phyloP scores from a whole-genome alignment of 2,888 invertebrate species.

The Cheilosia urbana region DNA sequence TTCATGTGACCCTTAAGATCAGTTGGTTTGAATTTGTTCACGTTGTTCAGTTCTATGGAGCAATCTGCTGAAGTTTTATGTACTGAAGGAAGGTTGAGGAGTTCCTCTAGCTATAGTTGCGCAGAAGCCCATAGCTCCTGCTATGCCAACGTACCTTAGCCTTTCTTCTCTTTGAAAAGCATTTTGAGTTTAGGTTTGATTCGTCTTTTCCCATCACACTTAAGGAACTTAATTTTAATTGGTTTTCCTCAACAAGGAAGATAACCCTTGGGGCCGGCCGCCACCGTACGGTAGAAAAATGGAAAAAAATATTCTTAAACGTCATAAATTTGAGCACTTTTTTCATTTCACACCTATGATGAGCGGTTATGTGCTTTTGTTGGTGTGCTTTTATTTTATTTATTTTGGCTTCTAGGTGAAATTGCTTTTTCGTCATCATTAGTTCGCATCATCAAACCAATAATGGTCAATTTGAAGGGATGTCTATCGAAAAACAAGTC shows the following conservation, averaged over 20 bases:
- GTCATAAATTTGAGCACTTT: slow-evolving; percentile 9
- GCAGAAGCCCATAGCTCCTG: too few relatives aligned
- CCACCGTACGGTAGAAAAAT: not conserved
- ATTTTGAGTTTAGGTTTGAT: too few relatives aligned
- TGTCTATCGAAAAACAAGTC: not conserved
- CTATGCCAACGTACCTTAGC: too few relatives aligned
- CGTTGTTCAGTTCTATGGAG: too few relatives aligned
- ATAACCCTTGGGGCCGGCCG: not conserved
- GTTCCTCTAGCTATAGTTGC: too few relatives aligned
- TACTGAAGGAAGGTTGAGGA: too few relatives aligned
- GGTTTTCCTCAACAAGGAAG: not conserved
- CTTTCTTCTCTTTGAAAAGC: too few relatives aligned
- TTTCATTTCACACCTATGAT: slow-evolving; percentile 18
- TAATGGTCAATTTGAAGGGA: slow-evolving; percentile 71
- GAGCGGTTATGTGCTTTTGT: slow-evolving; percentile 3
- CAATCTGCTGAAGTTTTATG: too few relatives aligned
- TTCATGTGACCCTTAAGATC: too few relatives aligned
- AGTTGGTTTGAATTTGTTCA: too few relatives aligned
- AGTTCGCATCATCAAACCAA: slow-evolving; percentile 72
- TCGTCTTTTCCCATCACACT: not conserved
- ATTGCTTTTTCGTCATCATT: slow-evolving; percentile 61
- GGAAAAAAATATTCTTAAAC: not conserved
- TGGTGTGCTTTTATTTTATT: not conserved
- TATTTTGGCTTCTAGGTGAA: slow-evolving; percentile 47
- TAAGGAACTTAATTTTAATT: slow-evolving; percentile 21